Base-by-base conservation (phyloP, 2,113 vertebrate species). In the Sinosuthora webbiana region DNA sequence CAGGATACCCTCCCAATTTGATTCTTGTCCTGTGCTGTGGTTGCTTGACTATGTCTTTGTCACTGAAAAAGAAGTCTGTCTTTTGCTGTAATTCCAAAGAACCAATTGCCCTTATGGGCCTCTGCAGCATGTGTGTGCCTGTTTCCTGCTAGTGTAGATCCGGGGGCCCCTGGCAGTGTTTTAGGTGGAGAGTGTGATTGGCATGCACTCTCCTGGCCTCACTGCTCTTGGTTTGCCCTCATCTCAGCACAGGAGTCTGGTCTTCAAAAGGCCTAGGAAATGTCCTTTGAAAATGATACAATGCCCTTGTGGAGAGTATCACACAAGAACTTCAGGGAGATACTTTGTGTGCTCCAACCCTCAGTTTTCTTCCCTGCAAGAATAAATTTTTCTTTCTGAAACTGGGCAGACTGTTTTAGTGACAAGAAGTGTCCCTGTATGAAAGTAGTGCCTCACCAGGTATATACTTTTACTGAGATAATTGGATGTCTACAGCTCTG, bases 241-340 rank as follows among this genome's bases (percentile, higher is more conserved):
- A 7, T 44, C 23, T 47, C 18, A 59, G 56, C 25, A 47, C 0
- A 0, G 5, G 13, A 30, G 12, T 62, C 55, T 55, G 25, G 20
- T 70, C 31, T 86, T 52, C 77, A 53, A 35, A 25, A 28, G 10
- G 11, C 27, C 39, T 59, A 15, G 15, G 47, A 89, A 81, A 37
- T 0, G 0, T 52, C 13, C 19, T 89, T 67, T 63, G 35, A 50
- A 77, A 91, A 33, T 22, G 7, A 3, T 13, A 8, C 8, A 3
- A 2, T 69, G 25, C 4, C 31, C 9, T 27, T 39, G 5, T 3
- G 8, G 45, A 76, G 44, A 4, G 7, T 55, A 18, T 64, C 1
- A 2, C n/a, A 24, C 22, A 23, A 60, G n/a, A 37, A 60, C 52
- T 75, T 67, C 19, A 27, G 27, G 67, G 52, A 68, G 50, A 52